Percentiles rank a stretch among this genome's conserved stretches.
Evolutionary conservation across 2,888 invertebrate species (phyloP).

Genomic region (Malthinus flaveolus): DNA sequence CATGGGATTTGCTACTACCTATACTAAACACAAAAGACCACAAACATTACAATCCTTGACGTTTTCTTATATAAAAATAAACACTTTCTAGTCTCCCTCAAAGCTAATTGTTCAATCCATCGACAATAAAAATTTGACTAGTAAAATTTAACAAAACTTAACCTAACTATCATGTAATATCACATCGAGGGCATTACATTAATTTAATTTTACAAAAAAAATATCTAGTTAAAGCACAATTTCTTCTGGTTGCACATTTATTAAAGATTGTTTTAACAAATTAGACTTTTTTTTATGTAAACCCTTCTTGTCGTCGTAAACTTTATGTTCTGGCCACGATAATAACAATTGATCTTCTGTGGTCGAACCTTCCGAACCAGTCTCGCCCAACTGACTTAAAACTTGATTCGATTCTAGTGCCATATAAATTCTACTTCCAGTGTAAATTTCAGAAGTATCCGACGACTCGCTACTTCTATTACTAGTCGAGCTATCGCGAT

Average conservation of each 20-base stretch:
- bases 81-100: too few species aligned
- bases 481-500: conserved; percentile 37
- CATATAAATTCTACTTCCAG: conserved; percentile 49
- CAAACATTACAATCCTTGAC: too few species aligned
- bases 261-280: conserved; percentile 41
- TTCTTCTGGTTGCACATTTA: conserved; percentile 44
- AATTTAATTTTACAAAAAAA: conserved; percentile 19
- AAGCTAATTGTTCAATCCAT: too few species aligned
- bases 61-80: too few species aligned
- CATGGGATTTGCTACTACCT: too few species aligned
- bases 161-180: conserved; percentile 34
- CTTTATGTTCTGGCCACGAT: conserved; percentile 58
- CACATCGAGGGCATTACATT: conserved; percentile 43
- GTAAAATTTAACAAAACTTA: conserved; percentile 8
- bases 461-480: conserved; percentile 57
- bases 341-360: conserved; percentile 57
- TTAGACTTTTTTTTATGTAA: conserved; percentile 25
- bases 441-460: conserved; percentile 38
- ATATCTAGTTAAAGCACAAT: conserved; percentile 43
- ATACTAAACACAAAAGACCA: too few species aligned
- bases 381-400: conserved; percentile 27
- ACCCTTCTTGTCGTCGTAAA: conserved; percentile 35
- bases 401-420: conserved; percentile 47
- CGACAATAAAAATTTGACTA: too few species aligned
- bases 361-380: conserved; percentile 34